A percentile compares a stretch with the other conserved stretches of the same genome.
phyloP scores from a whole-genome alignment of 1,140 invertebrate genomes.

The Popillia japonica region DNA sequence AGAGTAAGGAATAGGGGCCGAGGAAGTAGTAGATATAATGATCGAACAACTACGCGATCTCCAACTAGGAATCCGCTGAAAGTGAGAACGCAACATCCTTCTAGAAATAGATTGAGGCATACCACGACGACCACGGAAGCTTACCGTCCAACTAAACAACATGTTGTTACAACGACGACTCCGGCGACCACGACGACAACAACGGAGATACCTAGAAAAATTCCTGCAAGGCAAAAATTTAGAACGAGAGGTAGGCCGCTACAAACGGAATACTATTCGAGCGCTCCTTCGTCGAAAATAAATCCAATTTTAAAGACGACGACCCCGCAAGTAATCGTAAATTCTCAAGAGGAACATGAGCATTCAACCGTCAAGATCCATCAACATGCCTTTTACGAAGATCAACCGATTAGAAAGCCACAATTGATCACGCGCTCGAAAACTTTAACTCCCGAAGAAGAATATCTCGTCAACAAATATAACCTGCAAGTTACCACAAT shows the following conservation, averaged over 20 bases:
- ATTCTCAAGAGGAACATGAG: constrained; percentile 38
- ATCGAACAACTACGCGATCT: background rate
- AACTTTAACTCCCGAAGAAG: constrained; percentile 33
- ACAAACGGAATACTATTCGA: constrained; percentile 44
- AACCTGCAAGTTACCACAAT: constrained; percentile 23
- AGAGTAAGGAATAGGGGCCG: background rate
- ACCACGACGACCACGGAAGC: background rate
- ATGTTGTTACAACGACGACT: background rate
- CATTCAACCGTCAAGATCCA: constrained; percentile 36
- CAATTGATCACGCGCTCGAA: constrained; percentile 34
- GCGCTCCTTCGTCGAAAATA: constrained; percentile 40
- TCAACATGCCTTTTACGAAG: constrained; percentile 43
- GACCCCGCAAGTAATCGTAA: constrained; percentile 41
- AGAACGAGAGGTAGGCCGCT: constrained; percentile 47
- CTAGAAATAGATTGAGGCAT: background rate
- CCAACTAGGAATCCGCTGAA: background rate
- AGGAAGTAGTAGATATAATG: constrained; percentile 4
- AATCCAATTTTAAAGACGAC: constrained; percentile 24
- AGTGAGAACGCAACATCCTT: background rate
- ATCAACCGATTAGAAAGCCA: constrained; percentile 41
- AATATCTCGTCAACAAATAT: constrained; percentile 35
- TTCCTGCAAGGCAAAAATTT: background rate
- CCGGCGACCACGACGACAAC: background rate
- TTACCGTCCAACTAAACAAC: background rate
- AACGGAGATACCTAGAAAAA: background rate